Conservation (phyloP, 2,888 invertebrate species). For the Calliscelio sp. region DNA sequence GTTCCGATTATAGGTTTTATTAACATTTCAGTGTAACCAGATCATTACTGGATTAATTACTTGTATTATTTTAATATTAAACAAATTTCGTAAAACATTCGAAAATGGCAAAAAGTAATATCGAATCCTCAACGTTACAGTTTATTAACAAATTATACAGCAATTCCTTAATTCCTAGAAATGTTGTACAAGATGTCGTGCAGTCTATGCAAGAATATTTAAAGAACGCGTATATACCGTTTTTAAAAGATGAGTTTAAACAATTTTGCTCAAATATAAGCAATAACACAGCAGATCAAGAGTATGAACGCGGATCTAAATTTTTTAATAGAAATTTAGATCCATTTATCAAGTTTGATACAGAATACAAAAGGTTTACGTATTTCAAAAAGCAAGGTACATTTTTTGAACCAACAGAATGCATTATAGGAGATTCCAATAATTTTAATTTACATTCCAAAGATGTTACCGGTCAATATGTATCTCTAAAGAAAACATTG, state of each 20-base stretch:
- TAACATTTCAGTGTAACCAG: too few species aligned
- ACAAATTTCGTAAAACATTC: too few species aligned
- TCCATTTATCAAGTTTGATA: constrained; percentile 25
- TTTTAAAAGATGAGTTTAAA: constrained; percentile 21
- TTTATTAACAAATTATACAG: too few species aligned
- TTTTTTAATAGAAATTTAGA: constrained; percentile 27
- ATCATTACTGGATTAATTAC: too few species aligned
- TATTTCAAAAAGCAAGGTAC: constrained; percentile 18
- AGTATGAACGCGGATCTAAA: background rate
- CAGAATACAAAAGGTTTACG: constrained; percentile 7
- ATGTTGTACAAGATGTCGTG: constrained; percentile 22
- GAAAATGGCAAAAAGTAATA: too few species aligned
- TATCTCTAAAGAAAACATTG: constrained; percentile 19
- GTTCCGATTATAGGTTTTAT: too few species aligned
- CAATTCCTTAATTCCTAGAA: constrained; percentile 21
- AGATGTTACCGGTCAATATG: constrained; percentile 4
- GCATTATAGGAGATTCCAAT: background rate
- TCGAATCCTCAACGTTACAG: too few species aligned
- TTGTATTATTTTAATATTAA: too few species aligned
- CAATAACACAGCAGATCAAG: background rate
- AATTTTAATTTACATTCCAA: background rate
- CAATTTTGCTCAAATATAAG: constrained; percentile 12
- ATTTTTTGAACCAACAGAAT: constrained; percentile 10
- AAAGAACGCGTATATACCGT: constrained; percentile 30
- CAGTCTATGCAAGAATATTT: constrained; percentile 31